These are phyloP conservation scores for Tinamus major DNA, from an alignment of 2,797 vertebrate species.

Conservation along the genomic window DNA sequence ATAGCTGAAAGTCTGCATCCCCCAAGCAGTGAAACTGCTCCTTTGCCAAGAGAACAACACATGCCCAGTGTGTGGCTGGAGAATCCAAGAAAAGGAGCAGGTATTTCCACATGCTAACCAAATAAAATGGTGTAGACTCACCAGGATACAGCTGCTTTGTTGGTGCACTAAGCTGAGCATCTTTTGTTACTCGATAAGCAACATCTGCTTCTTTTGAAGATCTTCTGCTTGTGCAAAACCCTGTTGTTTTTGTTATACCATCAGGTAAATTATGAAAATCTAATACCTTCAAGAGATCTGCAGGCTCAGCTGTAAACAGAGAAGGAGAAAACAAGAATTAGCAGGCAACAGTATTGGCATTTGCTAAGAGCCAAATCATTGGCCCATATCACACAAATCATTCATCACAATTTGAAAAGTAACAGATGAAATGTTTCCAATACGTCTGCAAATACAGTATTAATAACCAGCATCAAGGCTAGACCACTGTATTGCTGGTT, in stretches of 20 bases:
- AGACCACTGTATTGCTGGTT: rapidly evolving
- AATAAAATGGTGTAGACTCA: constrained; percentile 57
- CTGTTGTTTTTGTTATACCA: constrained; percentile 92
- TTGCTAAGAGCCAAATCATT: neutral
- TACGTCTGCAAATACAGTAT: neutral
- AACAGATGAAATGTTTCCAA: neutral
- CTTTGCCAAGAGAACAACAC: neutral
- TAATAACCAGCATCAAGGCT: neutral
- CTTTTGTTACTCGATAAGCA: constrained; percentile 93
- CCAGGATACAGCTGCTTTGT: constrained; percentile 95
- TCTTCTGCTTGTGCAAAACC: constrained; percentile 90
- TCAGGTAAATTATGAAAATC: constrained; percentile 97
- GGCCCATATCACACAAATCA: neutral
- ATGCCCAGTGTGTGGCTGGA: neutral
- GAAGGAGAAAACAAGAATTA: neutral
- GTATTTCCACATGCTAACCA: rapidly evolving
- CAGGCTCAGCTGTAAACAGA: constrained; percentile 86
- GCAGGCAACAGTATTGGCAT: neutral
- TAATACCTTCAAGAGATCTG: constrained; percentile 97
- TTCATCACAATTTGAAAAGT: neutral
- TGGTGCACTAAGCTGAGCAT: constrained; percentile 95
- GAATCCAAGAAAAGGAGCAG: neutral
- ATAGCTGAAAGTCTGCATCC: neutral
- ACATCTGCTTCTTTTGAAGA: constrained; percentile 92
- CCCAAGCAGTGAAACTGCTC: rapidly evolving